A percentile compares a stretch with the other conserved stretches of the same genome.
Evolutionary conservation across 92 coral and sea anemone genomes (phyloP).

Genomic region (Zoanthus sociatus): DNA sequence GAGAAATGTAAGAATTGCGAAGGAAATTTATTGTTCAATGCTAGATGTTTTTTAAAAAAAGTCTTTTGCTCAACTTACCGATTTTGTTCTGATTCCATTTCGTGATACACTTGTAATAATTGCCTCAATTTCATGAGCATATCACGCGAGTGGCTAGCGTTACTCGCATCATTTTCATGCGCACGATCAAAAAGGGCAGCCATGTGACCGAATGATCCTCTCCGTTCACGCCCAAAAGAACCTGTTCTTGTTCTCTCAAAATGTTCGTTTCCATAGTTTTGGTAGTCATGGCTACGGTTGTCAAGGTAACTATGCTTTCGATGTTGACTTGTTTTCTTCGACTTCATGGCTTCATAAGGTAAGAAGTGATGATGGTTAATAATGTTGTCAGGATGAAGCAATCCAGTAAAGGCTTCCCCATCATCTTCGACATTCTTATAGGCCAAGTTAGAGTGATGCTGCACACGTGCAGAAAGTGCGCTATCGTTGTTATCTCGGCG

Average conservation of each 20-base stretch:
- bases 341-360: slow-evolving; percentile 77
- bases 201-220: slow-evolving; percentile 57
- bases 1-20: too few species aligned
- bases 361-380: slow-evolving; percentile 86
- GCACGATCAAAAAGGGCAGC: slow-evolving; percentile 68
- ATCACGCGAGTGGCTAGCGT: slow-evolving; percentile 54
- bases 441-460: slow-evolving; percentile 22
- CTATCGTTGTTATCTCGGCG: slow-evolving; percentile 3
- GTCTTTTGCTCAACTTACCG: neutral
- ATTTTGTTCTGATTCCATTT: slow-evolving; percentile 67
- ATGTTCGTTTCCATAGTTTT: slow-evolving; percentile 46
- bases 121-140: slow-evolving; percentile 74
- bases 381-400: slow-evolving; percentile 84
- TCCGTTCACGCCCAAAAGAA: slow-evolving; percentile 14
- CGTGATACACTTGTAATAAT: slow-evolving; percentile 71
- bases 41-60: neutral
- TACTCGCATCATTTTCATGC: slow-evolving; percentile 64
- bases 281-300: slow-evolving; percentile 59
- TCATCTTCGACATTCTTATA: neutral
- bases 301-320: slow-evolving; percentile 49
- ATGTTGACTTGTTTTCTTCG: slow-evolving; percentile 51
- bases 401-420: slow-evolving; percentile 61
- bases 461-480: slow-evolving; percentile 24
- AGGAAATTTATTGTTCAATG: too few species aligned
- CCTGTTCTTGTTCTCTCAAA: slow-evolving; percentile 27